Evolutionary conservation across 2,113 vertebrate genomes (phyloP), one percentile per base, ranked within the genome.

Genomic region (Oostethus manadensis): DNA sequence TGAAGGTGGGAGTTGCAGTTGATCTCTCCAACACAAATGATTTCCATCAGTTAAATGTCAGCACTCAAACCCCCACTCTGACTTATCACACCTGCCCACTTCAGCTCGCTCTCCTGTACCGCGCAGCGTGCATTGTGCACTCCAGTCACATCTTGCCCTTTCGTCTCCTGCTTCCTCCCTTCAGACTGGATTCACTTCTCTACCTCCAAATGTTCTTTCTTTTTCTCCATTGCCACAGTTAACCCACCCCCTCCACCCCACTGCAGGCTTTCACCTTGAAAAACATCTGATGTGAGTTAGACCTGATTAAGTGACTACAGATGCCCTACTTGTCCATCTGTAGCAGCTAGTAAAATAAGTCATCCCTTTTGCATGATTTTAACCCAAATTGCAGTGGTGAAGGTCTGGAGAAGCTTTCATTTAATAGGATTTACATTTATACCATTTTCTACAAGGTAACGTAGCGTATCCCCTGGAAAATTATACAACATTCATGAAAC

Each of bases 281-380:
- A 60, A 73, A 82, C 80, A 82, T 83, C 77, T 83, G 82, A 80
- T 51, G 72, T 55, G 54, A 64, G 17, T 83, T 82, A 80, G 44
- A 50, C 22, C 47, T 6, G 40, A 53, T 82, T 79, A 40, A 80
- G 71, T 74, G 45, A 63, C 15, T n/a, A 26, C 75, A 80, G 73
- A 56, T 70, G 69, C 45, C 33, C 38, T 6, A 1, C 42, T 71
- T 70, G 33, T 33, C 13, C 38, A 42, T 42, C 11, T 42, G 38
- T 42, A 42, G 29, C 29, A 42, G 13, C 38, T 13, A 42, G 13
- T 11, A 14, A 42, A 42, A 40, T 3, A 42, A 33, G 29, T 33
- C 29, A 33, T 33, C 29, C 7, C 29, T 42, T 13, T 0, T 14
- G 38, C 38, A 38, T 38, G 10, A 38, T 38, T 38, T 38, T 38